Evolutionary conservation across 2,888 invertebrate genomes (phyloP).

Genomic region (Stictocephala bisonia): DNA sequence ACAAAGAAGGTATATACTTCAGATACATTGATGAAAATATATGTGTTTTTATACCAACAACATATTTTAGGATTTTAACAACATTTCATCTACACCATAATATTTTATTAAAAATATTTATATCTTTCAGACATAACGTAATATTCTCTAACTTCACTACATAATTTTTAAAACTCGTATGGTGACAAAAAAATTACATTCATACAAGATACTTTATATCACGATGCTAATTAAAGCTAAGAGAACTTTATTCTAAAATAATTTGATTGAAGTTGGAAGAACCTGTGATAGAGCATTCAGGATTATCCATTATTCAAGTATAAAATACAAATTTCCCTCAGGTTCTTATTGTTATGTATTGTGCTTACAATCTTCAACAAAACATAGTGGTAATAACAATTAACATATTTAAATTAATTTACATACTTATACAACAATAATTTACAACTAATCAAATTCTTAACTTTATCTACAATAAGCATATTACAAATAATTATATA

Average conservation of each 20-base stretch:
- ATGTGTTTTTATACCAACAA: background rate
- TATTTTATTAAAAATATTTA: conserved; percentile 2
- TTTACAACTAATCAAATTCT: conserved; percentile 29
- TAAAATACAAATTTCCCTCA: conserved; percentile 15
- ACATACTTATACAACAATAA: conserved; percentile 17
- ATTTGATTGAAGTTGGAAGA: conserved; percentile 36
- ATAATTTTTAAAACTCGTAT: too few relatives aligned
- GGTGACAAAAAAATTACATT: conserved; percentile 32
- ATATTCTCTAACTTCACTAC: too few relatives aligned
- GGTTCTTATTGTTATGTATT: conserved; percentile 12
- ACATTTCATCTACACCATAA: background rate
- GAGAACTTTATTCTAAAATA: conserved; percentile 2
- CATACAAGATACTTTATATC: too few relatives aligned
- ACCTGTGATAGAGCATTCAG: conserved; percentile 19
- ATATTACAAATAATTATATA: conserved; percentile 27
- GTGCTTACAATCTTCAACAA: conserved; percentile 15
- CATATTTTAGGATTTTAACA: background rate
- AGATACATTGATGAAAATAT: too few relatives aligned
- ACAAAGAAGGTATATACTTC: too few relatives aligned
- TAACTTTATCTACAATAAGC: conserved; percentile 26
- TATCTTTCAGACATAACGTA: background rate
- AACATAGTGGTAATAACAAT: conserved; percentile 16
- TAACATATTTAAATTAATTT: conserved; percentile 33
- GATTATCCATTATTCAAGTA: conserved; percentile 18
- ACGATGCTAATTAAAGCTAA: conserved; percentile 34